Evolutionary conservation across 1,140 invertebrate genomes (phyloP).

Genomic region (Lamellibrachia luymesi): DNA sequence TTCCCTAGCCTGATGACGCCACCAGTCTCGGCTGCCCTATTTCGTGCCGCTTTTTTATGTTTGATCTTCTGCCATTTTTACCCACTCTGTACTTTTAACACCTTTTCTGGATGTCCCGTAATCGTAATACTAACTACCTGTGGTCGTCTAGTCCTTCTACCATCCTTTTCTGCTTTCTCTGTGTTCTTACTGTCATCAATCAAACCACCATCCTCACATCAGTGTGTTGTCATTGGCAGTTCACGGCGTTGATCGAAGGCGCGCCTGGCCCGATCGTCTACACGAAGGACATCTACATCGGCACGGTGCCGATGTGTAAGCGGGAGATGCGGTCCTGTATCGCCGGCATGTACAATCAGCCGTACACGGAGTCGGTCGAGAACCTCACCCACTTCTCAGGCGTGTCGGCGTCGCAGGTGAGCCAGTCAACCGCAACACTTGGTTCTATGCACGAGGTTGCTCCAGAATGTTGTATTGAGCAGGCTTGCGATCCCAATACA

Average conservation of each 20-base stretch:
- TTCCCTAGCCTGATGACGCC: no score
- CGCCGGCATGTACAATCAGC: constrained; percentile 23
- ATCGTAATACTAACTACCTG: no score
- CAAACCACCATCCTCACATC: background rate
- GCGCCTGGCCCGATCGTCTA: constrained; percentile 14
- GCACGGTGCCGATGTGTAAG: constrained; percentile 25
- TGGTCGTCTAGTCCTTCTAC: no score
- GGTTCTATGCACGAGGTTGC: background rate
- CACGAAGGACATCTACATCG: constrained; percentile 28
- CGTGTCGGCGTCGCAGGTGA: background rate
- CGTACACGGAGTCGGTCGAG: constrained; percentile 10
- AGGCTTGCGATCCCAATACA: no score
- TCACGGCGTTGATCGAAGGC: constrained; percentile 26
- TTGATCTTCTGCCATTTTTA: no score
- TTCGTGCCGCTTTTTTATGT: no score
- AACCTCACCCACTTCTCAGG: background rate
- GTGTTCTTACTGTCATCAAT: background rate
- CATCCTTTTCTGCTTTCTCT: no score
- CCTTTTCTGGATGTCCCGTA: no score
- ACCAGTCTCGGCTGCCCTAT: no score
- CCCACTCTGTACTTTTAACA: no score
- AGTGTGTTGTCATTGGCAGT: constrained; percentile 6
- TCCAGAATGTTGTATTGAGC: no score
- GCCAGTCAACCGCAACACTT: background rate
- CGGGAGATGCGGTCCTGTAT: constrained; percentile 21